Evolutionary conservation across 2,888 invertebrate genomes (phyloP).

Genomic region (Chymomyza procnemis): DNA sequence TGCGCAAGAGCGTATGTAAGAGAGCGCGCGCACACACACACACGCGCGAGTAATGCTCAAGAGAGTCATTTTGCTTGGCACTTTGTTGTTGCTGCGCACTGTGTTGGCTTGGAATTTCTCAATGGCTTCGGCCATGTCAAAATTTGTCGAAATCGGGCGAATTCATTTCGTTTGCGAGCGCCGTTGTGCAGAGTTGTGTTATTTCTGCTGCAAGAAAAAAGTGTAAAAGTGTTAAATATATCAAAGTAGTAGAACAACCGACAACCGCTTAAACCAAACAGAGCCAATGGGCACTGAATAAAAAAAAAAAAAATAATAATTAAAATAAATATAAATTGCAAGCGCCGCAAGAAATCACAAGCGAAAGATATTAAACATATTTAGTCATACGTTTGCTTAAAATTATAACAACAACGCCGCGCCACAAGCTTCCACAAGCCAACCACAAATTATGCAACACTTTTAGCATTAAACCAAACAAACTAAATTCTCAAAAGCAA

Average conservation of each 20-base stretch:
- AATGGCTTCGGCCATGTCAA: slow-evolving; percentile 2
- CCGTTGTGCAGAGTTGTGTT: slow-evolving; percentile 47
- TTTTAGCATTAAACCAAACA: slow-evolving; percentile 19
- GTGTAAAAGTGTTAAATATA: not conserved
- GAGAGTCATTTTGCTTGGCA: slow-evolving; percentile 6
- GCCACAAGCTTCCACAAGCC: not conserved
- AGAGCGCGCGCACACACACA: slow-evolving; percentile 9
- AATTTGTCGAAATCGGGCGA: slow-evolving; percentile 38
- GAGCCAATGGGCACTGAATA: slow-evolving; percentile 5
- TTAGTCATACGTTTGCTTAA: not conserved
- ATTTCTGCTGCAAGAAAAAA: slow-evolving; percentile 29
- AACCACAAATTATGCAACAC: slow-evolving; percentile 42
- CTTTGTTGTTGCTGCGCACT: slow-evolving; percentile 11
- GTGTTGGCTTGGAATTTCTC: slow-evolving; percentile 27
- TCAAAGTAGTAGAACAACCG: not conserved
- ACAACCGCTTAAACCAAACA: not conserved
- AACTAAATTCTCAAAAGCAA: not conserved
- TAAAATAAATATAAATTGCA: too few species aligned
- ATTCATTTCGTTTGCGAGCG: slow-evolving; percentile 48
- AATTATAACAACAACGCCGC: not conserved
- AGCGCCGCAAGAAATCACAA: slow-evolving; percentile 6
- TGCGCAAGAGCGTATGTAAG: not conserved
- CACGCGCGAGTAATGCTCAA: not conserved
- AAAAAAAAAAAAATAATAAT: too few species aligned
- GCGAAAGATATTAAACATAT: slow-evolving; percentile 14